A percentile compares a stretch with the other conserved stretches of the same genome.
Conservation (phyloP, 1,140 invertebrate species). For the Drosophila pseudoananassae region DNA sequence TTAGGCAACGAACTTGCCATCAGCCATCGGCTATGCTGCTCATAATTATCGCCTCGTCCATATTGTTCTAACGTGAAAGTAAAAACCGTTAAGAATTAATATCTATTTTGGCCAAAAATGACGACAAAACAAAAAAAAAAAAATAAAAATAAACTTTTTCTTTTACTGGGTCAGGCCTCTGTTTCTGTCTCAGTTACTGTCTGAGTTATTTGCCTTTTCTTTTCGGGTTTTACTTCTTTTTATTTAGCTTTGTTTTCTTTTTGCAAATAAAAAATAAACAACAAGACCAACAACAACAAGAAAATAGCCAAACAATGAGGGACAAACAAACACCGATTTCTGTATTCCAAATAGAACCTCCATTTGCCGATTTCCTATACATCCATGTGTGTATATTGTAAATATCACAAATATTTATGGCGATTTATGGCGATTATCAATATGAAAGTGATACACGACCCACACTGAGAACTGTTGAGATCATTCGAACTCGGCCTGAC, state of each 20-base stretch:
- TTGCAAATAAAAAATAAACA: neutral
- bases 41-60: slow-evolving; percentile 78
- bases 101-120: slow-evolving; percentile 58
- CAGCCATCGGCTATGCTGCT: slow-evolving; percentile 32
- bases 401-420: slow-evolving; percentile 32
- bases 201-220: slow-evolving; percentile 50
- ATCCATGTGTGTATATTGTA: slow-evolving; percentile 13
- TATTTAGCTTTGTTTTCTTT: slow-evolving; percentile 33
- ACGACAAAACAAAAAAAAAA: slow-evolving; percentile 9
- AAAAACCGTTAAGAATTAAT: slow-evolving; percentile 83
- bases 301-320: slow-evolving; percentile 19
- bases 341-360: slow-evolving; percentile 24
- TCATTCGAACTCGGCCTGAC: neutral
- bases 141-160: slow-evolving; percentile 72
- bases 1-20: slow-evolving; percentile 62
- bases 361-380: slow-evolving; percentile 36
- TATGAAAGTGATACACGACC: slow-evolving; percentile 78
- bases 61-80: slow-evolving; percentile 82
- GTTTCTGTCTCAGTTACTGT: slow-evolving; percentile 40
- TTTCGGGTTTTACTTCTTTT: slow-evolving; percentile 29
- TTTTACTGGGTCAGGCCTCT: slow-evolving; percentile 73
- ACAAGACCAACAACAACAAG: neutral
- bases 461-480: slow-evolving; percentile 32
- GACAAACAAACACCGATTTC: slow-evolving; percentile 9
- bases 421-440: slow-evolving; percentile 78